Percentiles rank a stretch among this genome's conserved stretches.
phyloP scores from a whole-genome alignment of 1,140 invertebrate genomes.

The Tribolium madens region DNA sequence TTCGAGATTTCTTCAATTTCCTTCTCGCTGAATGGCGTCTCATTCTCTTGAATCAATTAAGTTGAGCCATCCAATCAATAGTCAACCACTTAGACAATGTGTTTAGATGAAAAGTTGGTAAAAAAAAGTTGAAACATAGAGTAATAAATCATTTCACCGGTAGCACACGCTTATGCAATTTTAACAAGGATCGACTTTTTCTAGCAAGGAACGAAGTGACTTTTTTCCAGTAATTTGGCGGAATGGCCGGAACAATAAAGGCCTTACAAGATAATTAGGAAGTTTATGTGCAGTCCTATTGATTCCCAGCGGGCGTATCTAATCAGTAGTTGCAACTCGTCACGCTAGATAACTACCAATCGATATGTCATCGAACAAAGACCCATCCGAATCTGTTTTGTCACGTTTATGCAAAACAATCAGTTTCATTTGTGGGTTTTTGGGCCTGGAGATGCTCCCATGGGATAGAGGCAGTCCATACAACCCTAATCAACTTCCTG shows the following conservation, averaged over 20 bases:
- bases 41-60: slow-evolving; percentile 18
- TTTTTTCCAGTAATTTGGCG: background rate
- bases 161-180: no score
- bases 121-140: no score
- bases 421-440: slow-evolving; percentile 2
- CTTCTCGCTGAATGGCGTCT: background rate
- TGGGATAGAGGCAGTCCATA: background rate
- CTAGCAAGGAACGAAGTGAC: background rate
- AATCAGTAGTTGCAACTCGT: slow-evolving; percentile 39
- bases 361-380: slow-evolving; percentile 38
- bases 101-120: no score
- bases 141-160: slow-evolving; percentile 18
- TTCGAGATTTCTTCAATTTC: slow-evolving; percentile 17
- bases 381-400: slow-evolving; percentile 10
- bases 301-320: slow-evolving; percentile 37
- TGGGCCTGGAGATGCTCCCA: background rate
- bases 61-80: slow-evolving; percentile 3
- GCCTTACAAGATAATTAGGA: slow-evolving; percentile 25
- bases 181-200: background rate
- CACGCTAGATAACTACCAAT: slow-evolving; percentile 43
- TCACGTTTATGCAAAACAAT: slow-evolving; percentile 1
- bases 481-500: background rate
- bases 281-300: slow-evolving; percentile 41
- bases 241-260: slow-evolving; percentile 12
- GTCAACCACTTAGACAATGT: background rate